These are phyloP conservation scores for Microctonus aethiopoides DNA, from an alignment of 2,888 invertebrate species.

Conservation along the genomic window DNA sequence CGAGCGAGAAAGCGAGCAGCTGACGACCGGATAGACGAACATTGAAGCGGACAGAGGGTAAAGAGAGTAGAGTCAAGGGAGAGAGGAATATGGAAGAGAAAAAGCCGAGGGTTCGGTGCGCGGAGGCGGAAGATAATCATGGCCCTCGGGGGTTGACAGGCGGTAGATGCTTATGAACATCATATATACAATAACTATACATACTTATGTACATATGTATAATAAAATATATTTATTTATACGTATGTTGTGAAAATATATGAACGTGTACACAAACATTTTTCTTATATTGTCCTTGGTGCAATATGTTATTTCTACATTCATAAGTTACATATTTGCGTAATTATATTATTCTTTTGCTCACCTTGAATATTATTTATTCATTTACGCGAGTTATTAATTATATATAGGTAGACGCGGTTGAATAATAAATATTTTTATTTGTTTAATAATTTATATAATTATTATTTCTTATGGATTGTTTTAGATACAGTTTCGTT, in stretches of 20 bases:
- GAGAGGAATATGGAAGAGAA: slow-evolving; percentile 40
- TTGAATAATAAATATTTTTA: too few relatives aligned
- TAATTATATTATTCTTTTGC: too few relatives aligned
- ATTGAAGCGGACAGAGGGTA: slow-evolving; percentile 52
- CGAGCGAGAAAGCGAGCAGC: slow-evolving; percentile 54
- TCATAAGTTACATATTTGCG: too few relatives aligned
- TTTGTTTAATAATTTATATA: not conserved
- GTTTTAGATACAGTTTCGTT: slow-evolving; percentile 64
- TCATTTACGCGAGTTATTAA: too few relatives aligned
- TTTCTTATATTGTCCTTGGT: not conserved
- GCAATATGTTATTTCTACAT: too few relatives aligned
- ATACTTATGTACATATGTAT: slow-evolving; percentile 34
- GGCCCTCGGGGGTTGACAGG: slow-evolving; percentile 35
- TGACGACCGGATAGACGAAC: slow-evolving; percentile 44
- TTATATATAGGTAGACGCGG: too few relatives aligned
- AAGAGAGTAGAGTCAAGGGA: slow-evolving; percentile 60
- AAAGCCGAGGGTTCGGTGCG: slow-evolving; percentile 69
- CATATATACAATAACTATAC: too few relatives aligned
- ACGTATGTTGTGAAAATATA: not conserved
- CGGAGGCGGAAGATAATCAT: slow-evolving; percentile 73
- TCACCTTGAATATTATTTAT: too few relatives aligned
- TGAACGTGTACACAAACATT: not conserved
- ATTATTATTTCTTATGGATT: slow-evolving; percentile 36
- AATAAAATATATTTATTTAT: not conserved
- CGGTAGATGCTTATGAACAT: slow-evolving; percentile 20